phyloP scores from a whole-genome alignment of 2,113 vertebrate genomes.

The Excalfactoria chinensis region DNA sequence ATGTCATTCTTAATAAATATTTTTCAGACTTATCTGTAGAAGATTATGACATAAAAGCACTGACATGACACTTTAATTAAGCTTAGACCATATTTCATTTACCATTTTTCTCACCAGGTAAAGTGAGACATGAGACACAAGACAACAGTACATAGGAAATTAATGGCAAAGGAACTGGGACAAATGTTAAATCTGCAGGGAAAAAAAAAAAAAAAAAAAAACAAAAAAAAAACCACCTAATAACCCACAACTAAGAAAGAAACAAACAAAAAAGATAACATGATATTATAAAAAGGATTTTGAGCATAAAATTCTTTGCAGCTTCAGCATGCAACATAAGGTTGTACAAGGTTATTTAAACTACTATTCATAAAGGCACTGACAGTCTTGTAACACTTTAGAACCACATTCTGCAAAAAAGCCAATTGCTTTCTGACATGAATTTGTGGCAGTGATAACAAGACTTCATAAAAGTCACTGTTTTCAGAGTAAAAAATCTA shows the following conservation, averaged over 20 bases:
- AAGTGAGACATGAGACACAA: fast-evolving
- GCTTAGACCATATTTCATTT: neutral
- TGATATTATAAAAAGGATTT: neutral
- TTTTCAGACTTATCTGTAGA: neutral
- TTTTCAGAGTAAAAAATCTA: conserved; percentile 7
- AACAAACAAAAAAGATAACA: neutral
- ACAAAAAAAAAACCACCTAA: neutral
- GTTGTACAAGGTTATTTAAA: neutral
- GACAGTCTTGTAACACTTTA: neutral
- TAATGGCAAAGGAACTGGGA: neutral
- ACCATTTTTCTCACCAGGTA: neutral
- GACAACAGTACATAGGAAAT: neutral
- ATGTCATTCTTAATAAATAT: neutral
- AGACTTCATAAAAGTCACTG: neutral
- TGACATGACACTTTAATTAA: neutral
- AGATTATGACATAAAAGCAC: neutral
- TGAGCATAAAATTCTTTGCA: neutral
- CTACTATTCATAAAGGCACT: neutral
- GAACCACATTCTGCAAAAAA: neutral
- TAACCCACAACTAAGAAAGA: neutral
- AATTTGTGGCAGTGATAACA: conserved; percentile 3
- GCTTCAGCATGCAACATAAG: neutral
- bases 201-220: neutral
- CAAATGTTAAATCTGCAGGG: neutral
- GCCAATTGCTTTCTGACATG: neutral